Evolutionary conservation across 2,797 vertebrate species (phyloP).

Genomic region (Potorous gilbertii): DNA sequence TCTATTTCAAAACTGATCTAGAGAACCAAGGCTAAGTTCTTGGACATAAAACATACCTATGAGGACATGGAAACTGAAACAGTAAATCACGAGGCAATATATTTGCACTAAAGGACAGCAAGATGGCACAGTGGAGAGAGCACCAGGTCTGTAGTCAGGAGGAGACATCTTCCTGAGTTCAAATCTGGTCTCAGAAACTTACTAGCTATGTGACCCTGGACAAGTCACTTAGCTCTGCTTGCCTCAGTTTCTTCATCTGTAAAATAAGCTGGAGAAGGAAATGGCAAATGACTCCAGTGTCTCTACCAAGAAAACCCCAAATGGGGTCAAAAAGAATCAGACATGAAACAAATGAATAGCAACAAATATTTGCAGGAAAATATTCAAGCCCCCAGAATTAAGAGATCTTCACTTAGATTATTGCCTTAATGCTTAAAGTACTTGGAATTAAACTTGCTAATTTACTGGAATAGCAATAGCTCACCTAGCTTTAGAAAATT

Average conservation of each 20-base stretch:
- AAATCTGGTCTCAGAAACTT: not conserved
- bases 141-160: not conserved
- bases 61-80: not conserved
- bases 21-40: not conserved
- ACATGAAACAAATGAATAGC: not conserved
- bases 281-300: not conserved
- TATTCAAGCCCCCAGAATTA: not conserved
- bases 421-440: conserved; percentile 37
- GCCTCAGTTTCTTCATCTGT: not conserved
- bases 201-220: not conserved
- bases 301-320: not conserved
- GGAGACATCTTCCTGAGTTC: not conserved
- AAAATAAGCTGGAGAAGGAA: not conserved
- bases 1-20: not conserved
- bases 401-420: conserved; percentile 24
- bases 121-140: not conserved
- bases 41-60: not conserved
- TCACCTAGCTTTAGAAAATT: not conserved
- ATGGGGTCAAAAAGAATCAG: not conserved
- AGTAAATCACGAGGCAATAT: not conserved
- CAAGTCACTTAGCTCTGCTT: not conserved
- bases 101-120: not conserved
- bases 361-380: conserved; percentile 41
- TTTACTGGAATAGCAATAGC: not conserved
- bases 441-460: not conserved